These are phyloP conservation scores for Pelobates cultripes DNA, from an alignment of 2,797 vertebrate genomes.

Conservation along the genomic window DNA sequence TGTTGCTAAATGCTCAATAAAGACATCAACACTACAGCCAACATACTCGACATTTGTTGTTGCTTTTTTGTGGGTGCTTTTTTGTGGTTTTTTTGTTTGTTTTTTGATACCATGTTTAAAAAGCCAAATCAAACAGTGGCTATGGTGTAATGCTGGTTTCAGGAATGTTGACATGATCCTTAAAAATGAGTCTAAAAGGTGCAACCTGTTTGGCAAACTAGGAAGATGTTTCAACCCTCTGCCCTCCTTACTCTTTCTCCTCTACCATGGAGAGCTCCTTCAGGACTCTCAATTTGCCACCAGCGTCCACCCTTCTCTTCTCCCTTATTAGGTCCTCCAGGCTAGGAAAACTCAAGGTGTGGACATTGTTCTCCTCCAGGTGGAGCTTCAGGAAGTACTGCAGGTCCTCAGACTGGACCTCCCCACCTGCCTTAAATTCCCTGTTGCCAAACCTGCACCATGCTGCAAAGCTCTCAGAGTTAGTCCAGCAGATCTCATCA, in stretches of 20 bases:
- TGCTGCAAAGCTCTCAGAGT: conserved; percentile 98
- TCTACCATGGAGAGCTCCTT: conserved; percentile 89
- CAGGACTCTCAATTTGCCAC: conserved; percentile 85
- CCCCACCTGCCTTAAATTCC: conserved; percentile 97
- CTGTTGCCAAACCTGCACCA: conserved; percentile 98
- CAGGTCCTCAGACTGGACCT: conserved; percentile 82
- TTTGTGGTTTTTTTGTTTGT: conserved; percentile 42
- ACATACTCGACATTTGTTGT: conserved; percentile 59
- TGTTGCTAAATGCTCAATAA: conserved; percentile 75
- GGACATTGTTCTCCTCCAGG: conserved; percentile 86
- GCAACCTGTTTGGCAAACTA: conserved; percentile 70
- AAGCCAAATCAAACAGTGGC: conserved; percentile 70
- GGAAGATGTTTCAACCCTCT: conserved; percentile 11
- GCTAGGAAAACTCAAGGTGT: conserved; percentile 92
- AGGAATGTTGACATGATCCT: conserved; percentile 68
- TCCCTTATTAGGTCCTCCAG: conserved; percentile 97
- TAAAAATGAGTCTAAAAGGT: conserved; percentile 58
- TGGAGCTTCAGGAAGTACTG: conserved; percentile 96
- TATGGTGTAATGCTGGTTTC: conserved; percentile 70
- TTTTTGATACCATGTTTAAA: conserved; percentile 58
- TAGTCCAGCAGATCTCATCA: conserved; percentile 96
- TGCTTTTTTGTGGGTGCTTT: conserved; percentile 48
- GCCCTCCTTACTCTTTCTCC: conserved; percentile 77
- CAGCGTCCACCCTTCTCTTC: conserved; percentile 92
- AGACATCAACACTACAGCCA: conserved; percentile 70